Base-by-base conservation (phyloP, 2,113 vertebrate species). In the Semicossyphus pulcher region DNA sequence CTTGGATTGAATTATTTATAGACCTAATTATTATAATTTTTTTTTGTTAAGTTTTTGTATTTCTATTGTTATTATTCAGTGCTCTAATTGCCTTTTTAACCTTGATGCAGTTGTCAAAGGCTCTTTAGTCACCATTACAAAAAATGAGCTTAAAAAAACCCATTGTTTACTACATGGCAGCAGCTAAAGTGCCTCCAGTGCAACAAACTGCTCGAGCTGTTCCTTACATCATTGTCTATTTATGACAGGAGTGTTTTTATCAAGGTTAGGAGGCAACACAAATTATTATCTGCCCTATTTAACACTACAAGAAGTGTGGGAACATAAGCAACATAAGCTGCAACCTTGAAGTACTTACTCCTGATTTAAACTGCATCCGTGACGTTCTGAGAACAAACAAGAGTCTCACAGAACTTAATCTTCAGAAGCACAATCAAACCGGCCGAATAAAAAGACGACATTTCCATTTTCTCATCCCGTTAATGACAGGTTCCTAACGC, bases 401-500 rank as follows among this genome's bases (percentile, higher is more conserved):
- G 41, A 77, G 59, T 59, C 39, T 26, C 59, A 9, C 45, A 45
- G 49, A 81, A 78, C 39, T 54, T 62, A 8, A 26, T 81, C 67
- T 75, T 65, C 52, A 66, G 53, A 37, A 54, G 65, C 52, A 21
- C 52, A 63, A 86, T 86, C 74, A 84, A 84, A 78, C 41, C 47
- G 16, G 49, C 7, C 25, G 59, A 80, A 79, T 70, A 71, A 76
- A 74, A 70, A 66, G 32, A 53, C 73, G 61, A 82, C 73, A 67
- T 85, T 86, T 90, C 77, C 78, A 74, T 90, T 83, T 86, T 82
- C 86, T 79, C 82, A 58, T 75, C 80, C 72, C 10, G 60, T 77
- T 83, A 83, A 88, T 77, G 90, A 85, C 82, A 85, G 80, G 42
- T 86, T 86, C 44, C 53, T 44, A 74, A 69, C 42, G 89, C 90